Evolutionary conservation across 2,113 vertebrate genomes (phyloP), one percentile per base, ranked within the genome.

Genomic region (Macroglossus sobrinus): DNA sequence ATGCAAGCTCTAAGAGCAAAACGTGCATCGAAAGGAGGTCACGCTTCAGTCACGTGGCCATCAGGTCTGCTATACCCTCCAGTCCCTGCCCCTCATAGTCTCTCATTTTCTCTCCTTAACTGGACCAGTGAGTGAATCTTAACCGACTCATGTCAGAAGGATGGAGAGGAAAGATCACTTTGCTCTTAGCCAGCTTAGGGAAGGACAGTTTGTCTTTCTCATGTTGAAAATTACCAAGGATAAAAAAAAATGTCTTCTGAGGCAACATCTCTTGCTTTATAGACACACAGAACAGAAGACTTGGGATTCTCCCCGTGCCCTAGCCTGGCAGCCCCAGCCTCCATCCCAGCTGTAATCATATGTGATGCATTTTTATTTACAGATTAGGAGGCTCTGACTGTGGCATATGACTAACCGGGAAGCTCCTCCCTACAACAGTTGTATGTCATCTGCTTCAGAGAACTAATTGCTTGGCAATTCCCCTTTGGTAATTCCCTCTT

Each of bases 391-490:
- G 91, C 95, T 98, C 90, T 97, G 87, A 96, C 84, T 97, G 93
- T 98, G 98, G 98, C 98, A 98, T 98, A 97, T 97, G 98, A 98
- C 98, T 98, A 98, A 97, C 78, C 55, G 79, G 80, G 96, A 98
- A 96, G 98, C 98, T 97, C 98, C 98, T 98, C 98, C 98, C 98
- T 98, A 84, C 95, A 97, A 97, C 98, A 98, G 97, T 98, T 98
- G 98, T 97, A 97, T 98, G 98, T 99, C 98, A 98, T 99, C 98
- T 98, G 98, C 98, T 98, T 98, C 98, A 97, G 98, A 98, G 98
- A 98, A 98, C 98, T 99, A 99, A 98, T 99, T 99, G 98, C 98
- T 98, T 98, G 98, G 98, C 98, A 98, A 98, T 98, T 98, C 98
- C 98, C 98, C 98, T 98, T 98, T 98, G 98, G 98, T 98, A 98